Base-by-base conservation (phyloP, 2,888 invertebrate species). In the Polydesmus complanatus region DNA sequence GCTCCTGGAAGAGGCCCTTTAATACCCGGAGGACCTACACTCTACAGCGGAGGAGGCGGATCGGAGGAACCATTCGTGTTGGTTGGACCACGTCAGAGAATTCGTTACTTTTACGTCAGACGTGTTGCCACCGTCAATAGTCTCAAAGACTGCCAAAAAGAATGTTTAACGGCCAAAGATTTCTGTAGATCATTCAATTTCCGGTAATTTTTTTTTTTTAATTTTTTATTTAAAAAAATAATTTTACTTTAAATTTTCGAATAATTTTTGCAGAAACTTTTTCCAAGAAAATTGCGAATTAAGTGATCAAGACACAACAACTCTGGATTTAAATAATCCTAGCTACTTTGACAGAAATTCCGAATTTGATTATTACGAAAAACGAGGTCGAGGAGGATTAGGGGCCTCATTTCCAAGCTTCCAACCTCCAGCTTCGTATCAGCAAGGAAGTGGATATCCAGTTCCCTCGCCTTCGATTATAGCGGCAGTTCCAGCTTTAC, bases 171-270 rank as follows among this genome's bases (percentile, higher is more conserved):
- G 69, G 83, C 84, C 27, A 79, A 85, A 67, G 88, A 88, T 70
- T 91, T 91, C 71, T 92, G 92, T 70, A 80, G 88, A 71, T 86
- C 90, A 47, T 92, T 92, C 74, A 91, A 90, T 76, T 91, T 82
- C 75, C 84, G 85, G 83, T 86, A 75, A 69, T 61, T 25, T 37
- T 37, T 37, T n/a, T n/a, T n/a, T n/a, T n/a, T n/a, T n/a, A n/a
- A 8, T 37, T 37, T 37, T 2, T 27, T 55, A 19, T 59, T 54
- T 27, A 3, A 21, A 11, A 11, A n/a, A 52, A 5, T 52, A 11
- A 22, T 3, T 52, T 22, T 21, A 52, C 22, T 21, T 52, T 21
- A 23, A 63, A n/a, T 37, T 37, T 37, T 37, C 37, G 5, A 8
- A 37, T 8, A 5, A 8, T 37, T 27, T 49, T 56, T 66, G 5